Evolutionary conservation across 2,888 invertebrate genomes (phyloP).

Genomic region (Caenorhabditis panamensis): DNA sequence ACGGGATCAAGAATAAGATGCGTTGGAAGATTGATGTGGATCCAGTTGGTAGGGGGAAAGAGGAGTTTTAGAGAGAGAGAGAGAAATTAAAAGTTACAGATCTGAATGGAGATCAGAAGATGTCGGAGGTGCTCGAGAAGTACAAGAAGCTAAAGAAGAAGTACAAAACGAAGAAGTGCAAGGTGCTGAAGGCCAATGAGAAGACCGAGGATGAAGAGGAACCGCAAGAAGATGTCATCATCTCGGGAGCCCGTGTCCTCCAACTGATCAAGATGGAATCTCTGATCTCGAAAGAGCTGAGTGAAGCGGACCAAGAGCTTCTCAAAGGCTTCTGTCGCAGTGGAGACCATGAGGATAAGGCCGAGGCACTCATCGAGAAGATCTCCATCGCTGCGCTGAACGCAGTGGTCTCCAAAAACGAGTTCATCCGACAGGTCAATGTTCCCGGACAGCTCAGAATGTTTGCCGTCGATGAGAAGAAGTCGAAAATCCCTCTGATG

Average conservation of each 20-base stretch:
- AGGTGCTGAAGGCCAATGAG: constrained; percentile 29
- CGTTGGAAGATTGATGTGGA: constrained; percentile 59
- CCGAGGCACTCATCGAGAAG: constrained; percentile 38
- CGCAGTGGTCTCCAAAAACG: constrained; percentile 39
- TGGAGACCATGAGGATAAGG: constrained; percentile 48
- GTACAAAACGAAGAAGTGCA: constrained; percentile 19
- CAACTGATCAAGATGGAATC: constrained; percentile 45
- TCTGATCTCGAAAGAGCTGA: constrained; percentile 41
- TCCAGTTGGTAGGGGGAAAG: constrained; percentile 38
- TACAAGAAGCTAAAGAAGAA: constrained; percentile 20
- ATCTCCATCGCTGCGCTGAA: constrained; percentile 13
- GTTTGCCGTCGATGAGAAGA: constrained; percentile 56
- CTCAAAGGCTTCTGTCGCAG: constrained; percentile 43
- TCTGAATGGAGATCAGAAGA: constrained; percentile 34
- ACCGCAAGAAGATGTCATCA: constrained; percentile 21
- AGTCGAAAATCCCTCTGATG: constrained; percentile 52
- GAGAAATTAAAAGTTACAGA: too few species aligned
- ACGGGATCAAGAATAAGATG: constrained; percentile 58
- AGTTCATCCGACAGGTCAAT: constrained; percentile 16
- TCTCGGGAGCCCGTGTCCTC: constrained; percentile 35
- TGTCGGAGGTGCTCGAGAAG: constrained; percentile 40
- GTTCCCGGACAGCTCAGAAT: constrained; percentile 49
- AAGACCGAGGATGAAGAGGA: constrained; percentile 15
- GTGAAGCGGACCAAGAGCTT: constrained; percentile 40
- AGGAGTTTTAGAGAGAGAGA: too few species aligned